phyloP scores from a whole-genome alignment of 1,140 invertebrate species.

The Ceratoteleas bidentatus region DNA sequence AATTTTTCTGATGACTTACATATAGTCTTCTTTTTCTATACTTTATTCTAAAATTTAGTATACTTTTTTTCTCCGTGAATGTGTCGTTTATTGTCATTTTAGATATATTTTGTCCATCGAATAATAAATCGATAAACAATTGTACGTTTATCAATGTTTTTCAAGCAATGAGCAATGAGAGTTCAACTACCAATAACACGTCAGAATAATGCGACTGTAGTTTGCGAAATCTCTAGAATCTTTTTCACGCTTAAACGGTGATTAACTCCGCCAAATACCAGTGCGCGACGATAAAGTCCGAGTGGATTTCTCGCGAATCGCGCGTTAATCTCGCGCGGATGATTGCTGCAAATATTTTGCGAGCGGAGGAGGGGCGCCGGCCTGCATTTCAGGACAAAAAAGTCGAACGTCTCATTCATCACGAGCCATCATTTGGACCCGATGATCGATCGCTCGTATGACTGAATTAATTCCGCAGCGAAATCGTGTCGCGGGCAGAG shows the following conservation, averaged over 20 bases:
- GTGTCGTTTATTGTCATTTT: no score
- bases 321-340: not conserved
- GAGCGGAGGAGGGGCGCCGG: not conserved
- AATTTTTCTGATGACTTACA: no score
- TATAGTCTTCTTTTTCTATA: no score
- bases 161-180: no score
- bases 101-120: no score
- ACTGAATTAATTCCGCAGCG: not conserved
- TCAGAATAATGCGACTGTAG: not conserved
- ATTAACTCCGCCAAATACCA: not conserved
- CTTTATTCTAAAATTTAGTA: no score
- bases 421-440: no score
- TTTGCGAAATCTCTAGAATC: slow-evolving; percentile 2
- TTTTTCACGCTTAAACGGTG: not conserved
- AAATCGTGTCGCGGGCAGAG: not conserved
- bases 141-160: no score
- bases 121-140: no score
- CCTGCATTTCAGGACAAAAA: not conserved
- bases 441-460: not conserved
- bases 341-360: not conserved
- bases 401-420: no score
- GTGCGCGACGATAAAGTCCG: slow-evolving; percentile 2
- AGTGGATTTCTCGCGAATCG: slow-evolving; percentile 10
- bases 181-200: no score
- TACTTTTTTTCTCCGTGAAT: no score